phyloP scores from a whole-genome alignment of 2,113 vertebrate genomes.

The Motacilla tschutschensis region DNA sequence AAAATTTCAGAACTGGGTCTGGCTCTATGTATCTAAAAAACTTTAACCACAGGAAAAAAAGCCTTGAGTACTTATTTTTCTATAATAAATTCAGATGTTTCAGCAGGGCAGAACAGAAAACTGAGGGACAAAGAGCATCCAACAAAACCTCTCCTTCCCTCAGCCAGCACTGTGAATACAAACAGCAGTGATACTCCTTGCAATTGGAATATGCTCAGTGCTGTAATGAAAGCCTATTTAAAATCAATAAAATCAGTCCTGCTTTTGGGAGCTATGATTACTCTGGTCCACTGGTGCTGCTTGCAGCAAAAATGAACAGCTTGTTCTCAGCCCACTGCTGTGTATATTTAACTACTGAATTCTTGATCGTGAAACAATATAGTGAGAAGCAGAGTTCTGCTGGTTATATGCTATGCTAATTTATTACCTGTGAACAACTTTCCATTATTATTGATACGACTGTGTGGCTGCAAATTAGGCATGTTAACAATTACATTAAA shows the following conservation, averaged over 20 bases:
- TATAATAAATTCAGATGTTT: background rate
- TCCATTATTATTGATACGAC: conserved; percentile 35
- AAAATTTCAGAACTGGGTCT: background rate
- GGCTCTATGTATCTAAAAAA: background rate
- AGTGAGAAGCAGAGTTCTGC: background rate
- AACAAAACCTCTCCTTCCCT: background rate
- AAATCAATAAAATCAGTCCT: conserved; percentile 55
- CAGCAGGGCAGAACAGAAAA: background rate
- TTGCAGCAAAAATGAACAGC: conserved; percentile 60
- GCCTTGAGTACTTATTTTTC: background rate
- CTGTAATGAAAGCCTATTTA: conserved; percentile 49
- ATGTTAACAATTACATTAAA: conserved; percentile 28
- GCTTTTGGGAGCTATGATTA: conserved; percentile 55
- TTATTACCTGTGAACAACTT: conserved; percentile 56
- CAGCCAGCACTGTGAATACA: background rate
- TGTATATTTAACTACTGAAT: conserved; percentile 66
- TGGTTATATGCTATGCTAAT: conserved; percentile 6
- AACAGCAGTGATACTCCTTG: background rate
- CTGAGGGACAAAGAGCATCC: background rate
- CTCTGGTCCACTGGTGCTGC: conserved; percentile 47
- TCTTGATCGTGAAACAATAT: conserved; percentile 43
- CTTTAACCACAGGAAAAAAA: background rate
- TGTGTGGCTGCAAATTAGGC: conserved; percentile 24
- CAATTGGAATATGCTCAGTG: conserved; percentile 27
- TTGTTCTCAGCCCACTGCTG: conserved; percentile 62